Evolutionary conservation across 2,888 invertebrate genomes (phyloP).

Genomic region (Unio delphinus): DNA sequence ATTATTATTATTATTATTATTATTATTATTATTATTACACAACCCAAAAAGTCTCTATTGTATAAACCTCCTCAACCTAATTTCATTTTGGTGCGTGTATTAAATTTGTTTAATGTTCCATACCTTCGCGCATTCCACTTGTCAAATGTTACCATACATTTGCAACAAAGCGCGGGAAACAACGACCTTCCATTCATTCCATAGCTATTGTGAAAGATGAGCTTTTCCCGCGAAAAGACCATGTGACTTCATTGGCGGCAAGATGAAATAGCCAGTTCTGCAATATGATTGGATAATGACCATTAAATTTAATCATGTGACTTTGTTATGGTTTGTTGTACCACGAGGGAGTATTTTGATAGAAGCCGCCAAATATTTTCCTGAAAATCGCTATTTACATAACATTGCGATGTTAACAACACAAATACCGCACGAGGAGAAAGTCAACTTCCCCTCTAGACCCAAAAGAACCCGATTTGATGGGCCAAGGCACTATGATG

Average conservation of each 20-base stretch:
- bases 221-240: slow-evolving; percentile 39
- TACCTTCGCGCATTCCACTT: too few species aligned
- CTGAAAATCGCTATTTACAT: slow-evolving; percentile 1
- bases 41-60: too few species aligned
- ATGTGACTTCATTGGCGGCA: slow-evolving; percentile 30
- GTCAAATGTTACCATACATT: too few species aligned
- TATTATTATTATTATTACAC: too few species aligned
- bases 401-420: slow-evolving; percentile 33
- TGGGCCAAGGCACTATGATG: slow-evolving; percentile 42
- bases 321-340: slow-evolving; percentile 40
- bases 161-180: too few species aligned
- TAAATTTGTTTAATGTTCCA: too few species aligned
- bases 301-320: slow-evolving; percentile 31
- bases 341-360: slow-evolving; percentile 11
- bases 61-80: too few species aligned
- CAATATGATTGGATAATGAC: slow-evolving; percentile 16
- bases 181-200: too few species aligned
- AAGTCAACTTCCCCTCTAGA: slow-evolving; percentile 21
- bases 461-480: slow-evolving; percentile 40
- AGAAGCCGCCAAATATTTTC: slow-evolving; percentile 1
- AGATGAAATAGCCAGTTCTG: slow-evolving; percentile 10
- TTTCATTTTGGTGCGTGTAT: too few species aligned
- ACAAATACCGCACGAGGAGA: slow-evolving; percentile 22
- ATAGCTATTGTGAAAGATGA: too few species aligned
- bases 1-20: too few species aligned